Evolutionary conservation across 2,797 vertebrate species (phyloP).

Genomic region (Numenius phaeopus): DNA sequence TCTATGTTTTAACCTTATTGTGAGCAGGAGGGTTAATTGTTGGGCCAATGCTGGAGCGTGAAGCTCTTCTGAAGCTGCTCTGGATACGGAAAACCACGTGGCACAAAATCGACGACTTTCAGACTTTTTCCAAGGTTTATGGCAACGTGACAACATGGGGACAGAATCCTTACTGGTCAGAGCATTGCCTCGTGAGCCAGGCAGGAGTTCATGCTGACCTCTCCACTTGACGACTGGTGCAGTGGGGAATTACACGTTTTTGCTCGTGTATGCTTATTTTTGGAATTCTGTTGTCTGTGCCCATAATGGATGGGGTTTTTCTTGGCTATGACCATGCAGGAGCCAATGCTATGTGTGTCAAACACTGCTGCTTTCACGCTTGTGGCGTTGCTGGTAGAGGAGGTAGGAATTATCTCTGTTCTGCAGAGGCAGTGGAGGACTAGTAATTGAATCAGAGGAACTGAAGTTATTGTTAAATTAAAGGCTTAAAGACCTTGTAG

Average conservation of each 20-base stretch:
- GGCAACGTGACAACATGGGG: accelerated
- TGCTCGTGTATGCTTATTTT: background rate
- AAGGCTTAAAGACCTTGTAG: background rate
- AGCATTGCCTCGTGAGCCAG: background rate
- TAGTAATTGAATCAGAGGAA: background rate
- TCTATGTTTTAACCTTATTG: background rate
- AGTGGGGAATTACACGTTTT: background rate
- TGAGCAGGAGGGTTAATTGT: background rate
- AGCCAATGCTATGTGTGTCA: background rate
- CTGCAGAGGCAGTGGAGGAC: background rate
- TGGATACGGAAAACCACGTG: accelerated
- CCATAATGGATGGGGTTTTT: background rate
- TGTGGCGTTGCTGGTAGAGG: background rate
- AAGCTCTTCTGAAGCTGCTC: background rate
- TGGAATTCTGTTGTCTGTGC: background rate
- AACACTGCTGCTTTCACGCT: background rate
- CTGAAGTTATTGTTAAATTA: background rate
- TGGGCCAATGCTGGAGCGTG: background rate
- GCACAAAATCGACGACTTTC: background rate
- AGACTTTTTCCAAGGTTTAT: background rate
- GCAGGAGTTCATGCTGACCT: accelerated
- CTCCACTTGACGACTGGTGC: background rate
- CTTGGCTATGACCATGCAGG: background rate
- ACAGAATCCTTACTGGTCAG: background rate
- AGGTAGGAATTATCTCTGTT: background rate